phyloP scores from a whole-genome alignment of 1,140 invertebrate genomes.

The Dreissena polymorpha region DNA sequence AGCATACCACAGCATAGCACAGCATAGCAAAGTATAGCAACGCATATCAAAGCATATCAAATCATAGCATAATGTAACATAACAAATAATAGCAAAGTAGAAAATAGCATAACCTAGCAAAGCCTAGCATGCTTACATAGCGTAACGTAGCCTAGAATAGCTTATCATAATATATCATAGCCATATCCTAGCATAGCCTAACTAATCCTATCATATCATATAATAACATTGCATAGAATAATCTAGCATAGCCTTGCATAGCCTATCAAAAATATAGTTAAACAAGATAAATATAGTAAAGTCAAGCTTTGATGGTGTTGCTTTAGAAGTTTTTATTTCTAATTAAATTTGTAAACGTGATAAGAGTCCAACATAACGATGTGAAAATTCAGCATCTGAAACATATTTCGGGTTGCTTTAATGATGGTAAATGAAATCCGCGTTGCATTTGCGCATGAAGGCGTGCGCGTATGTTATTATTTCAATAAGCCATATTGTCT shows the following conservation, averaged over 20 bases:
- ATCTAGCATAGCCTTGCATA: conserved; percentile 20
- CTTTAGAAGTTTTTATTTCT: too few relatives aligned
- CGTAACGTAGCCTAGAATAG: conserved; percentile 30
- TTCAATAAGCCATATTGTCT: too few relatives aligned
- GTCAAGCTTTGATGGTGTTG: too few relatives aligned
- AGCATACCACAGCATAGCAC: conserved; percentile 36
- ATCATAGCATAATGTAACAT: conserved; percentile 46
- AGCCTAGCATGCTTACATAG: conserved; percentile 24
- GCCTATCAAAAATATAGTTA: conserved; percentile 4
- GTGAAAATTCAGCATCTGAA: too few relatives aligned
- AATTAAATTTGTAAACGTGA: too few relatives aligned
- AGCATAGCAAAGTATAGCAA: conserved; percentile 40
- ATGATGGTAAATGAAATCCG: too few relatives aligned
- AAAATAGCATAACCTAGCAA: conserved; percentile 27
- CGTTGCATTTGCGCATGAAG: too few relatives aligned
- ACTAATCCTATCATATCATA: conserved; percentile 30
- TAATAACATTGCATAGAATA: conserved; percentile 36
- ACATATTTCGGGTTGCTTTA: too few relatives aligned
- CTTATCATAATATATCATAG: conserved; percentile 31
- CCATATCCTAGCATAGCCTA: too few relatives aligned
- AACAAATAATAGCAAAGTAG: conserved; percentile 39
- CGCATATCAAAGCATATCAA: conserved; percentile 26
- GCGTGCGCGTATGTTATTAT: too few relatives aligned
- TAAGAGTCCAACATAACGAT: too few relatives aligned
- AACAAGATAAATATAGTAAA: too few relatives aligned